Evolutionary conservation across 2,797 vertebrate species (phyloP).

Genomic region (Coendou prehensilis): DNA sequence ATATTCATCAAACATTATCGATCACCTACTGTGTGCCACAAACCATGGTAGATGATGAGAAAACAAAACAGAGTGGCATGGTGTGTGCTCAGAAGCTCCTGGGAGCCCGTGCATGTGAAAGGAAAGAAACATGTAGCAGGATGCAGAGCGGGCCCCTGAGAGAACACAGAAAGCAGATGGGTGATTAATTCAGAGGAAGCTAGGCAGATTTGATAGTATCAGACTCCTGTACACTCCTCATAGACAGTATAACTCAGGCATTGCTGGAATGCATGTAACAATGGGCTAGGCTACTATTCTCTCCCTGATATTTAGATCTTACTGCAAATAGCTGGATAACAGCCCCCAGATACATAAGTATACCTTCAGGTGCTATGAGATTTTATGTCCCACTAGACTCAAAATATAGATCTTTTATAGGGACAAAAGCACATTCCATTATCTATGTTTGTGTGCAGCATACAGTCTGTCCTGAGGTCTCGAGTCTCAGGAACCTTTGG

Average conservation of each 20-base stretch:
- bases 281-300: neutral
- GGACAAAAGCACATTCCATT: neutral
- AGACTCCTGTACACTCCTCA: neutral
- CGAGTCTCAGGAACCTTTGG: conserved; percentile 12
- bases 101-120: neutral
- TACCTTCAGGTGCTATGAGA: neutral
- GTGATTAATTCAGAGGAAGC: neutral
- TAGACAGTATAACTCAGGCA: neutral
- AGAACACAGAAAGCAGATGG: neutral
- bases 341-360: neutral
- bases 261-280: neutral
- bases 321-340: neutral
- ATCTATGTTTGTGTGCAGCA: neutral
- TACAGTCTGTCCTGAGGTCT: neutral
- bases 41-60: neutral
- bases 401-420: neutral
- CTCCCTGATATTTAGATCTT: neutral
- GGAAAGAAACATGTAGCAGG: neutral
- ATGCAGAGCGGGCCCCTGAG: neutral
- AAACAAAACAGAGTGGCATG: neutral
- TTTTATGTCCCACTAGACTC: neutral
- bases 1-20: neutral
- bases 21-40: neutral
- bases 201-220: neutral
- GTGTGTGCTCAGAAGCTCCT: neutral